Conservation (phyloP, 2,113 vertebrate species). For the Laterallus jamaicensis region DNA sequence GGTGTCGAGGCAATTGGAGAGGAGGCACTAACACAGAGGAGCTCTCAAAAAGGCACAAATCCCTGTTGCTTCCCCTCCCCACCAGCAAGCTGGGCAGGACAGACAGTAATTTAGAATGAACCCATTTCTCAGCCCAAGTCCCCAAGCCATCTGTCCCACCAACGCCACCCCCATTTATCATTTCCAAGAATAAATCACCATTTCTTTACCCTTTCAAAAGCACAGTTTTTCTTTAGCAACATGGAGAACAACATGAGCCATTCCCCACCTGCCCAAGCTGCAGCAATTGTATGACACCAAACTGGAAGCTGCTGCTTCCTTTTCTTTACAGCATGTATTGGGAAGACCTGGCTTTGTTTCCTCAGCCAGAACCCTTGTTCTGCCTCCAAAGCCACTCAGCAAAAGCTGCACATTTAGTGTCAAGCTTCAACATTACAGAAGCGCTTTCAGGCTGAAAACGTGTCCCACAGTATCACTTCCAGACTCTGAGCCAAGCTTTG, state of each 20-base stretch:
- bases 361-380: not conserved
- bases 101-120: not conserved
- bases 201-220: not conserved
- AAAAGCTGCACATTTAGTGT: not conserved
- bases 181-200: not conserved
- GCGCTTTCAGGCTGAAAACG: not conserved
- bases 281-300: not conserved
- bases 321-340: accelerated
- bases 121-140: not conserved
- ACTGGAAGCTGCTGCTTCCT: not conserved
- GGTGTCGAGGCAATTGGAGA: not conserved
- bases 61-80: not conserved
- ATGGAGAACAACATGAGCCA: not conserved
- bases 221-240: not conserved
- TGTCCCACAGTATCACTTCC: accelerated
- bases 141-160: not conserved
- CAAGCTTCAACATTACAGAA: not conserved
- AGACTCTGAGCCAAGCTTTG: not conserved
- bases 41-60: not conserved
- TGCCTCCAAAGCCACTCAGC: not conserved
- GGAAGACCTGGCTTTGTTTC: not conserved
- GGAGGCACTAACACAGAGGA: not conserved
- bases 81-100: not conserved
- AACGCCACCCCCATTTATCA: accelerated
- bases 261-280: not conserved